A percentile compares a stretch with the other conserved stretches of the same genome.
Evolutionary conservation across 2,113 vertebrate genomes (phyloP).

Genomic region (Corynorhinus townsendii): DNA sequence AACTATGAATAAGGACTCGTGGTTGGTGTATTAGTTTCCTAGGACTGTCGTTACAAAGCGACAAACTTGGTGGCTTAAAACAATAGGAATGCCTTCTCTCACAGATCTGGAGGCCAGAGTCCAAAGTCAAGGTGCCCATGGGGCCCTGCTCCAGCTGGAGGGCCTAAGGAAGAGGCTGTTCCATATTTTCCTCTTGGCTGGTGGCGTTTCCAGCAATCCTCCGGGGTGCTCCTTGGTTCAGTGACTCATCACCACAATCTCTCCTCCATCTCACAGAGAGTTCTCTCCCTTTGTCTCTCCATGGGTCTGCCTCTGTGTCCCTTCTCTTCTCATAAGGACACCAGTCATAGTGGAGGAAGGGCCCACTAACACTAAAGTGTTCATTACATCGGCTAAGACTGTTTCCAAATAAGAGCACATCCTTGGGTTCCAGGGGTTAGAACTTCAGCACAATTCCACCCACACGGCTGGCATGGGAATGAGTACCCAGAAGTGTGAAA

Average conservation of each 20-base stretch:
- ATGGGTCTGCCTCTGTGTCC: not conserved
- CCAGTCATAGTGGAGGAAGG: not conserved
- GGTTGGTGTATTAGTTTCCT: not conserved
- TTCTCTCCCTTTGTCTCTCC: not conserved
- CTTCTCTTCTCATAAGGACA: not conserved
- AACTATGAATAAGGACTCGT: not conserved
- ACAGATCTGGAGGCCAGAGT: not conserved
- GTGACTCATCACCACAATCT: too few species aligned
- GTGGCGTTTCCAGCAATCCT: not conserved
- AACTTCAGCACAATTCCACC: not conserved
- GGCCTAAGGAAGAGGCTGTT: not conserved
- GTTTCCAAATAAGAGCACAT: not conserved
- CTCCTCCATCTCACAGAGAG: rapidly evolving
- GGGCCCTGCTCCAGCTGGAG: not conserved
- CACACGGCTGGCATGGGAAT: not conserved
- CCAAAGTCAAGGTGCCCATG: not conserved
- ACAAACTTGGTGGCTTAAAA: not conserved
- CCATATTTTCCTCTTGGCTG: too few species aligned
- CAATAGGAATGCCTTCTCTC: not conserved
- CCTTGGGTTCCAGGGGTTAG: not conserved
- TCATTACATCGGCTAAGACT: not conserved
- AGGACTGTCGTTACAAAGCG: not conserved
- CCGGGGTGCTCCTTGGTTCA: not conserved
- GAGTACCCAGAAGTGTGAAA: not conserved
- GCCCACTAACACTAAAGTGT: too few species aligned